Base-by-base conservation (phyloP, 2,113 vertebrate species). In the Aptenodytes forsteri region DNA sequence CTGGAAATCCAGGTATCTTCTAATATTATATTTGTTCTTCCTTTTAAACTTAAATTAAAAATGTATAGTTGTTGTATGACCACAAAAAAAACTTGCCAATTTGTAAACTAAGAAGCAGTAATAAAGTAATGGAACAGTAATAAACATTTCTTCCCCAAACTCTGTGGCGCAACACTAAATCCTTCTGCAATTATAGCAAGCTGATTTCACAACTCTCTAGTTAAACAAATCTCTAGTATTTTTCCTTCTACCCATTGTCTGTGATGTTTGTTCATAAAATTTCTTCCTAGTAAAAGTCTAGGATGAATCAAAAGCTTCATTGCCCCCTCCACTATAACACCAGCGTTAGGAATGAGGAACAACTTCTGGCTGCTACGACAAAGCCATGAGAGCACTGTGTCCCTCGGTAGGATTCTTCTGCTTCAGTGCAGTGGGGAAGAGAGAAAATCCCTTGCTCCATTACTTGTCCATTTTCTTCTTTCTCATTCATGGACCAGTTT, bases 381-480 rank as follows among this genome's bases (percentile, higher is more conserved):
- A 73, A 70, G 13, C 17, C 1, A 1, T 21, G 30, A 80, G 7
- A 34, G 16, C 5, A 3, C 3, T 0, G 0, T 5, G 21, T 14
- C 8, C 13, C 18, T 79, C 7, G 1, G 7, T 27, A 82, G 25
- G 32, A 44, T 56, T 71, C n/a, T 59, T 82, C 30, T 49, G 16
- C 47, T 75, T 58, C 18, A 73, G 25, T 34, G 20, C 11, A 59
- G 11, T 44, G 16, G 23, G 17, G 18, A 90, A 87, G 61, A 69
- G 27, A 70, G 26, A 69, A 89, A 65, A 7, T 0, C 10, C 27
- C 18, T 67, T 50, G 15, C 9, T 66, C 13, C 9, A 10, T 38
- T 79, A 50, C 18, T 56, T 91, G 5, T 38, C 15, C 6, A 4
- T 69, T 86, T 86, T 83, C 42, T 49, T 73, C 26, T 26, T 49